These are phyloP conservation scores for Asbolus verrucosus DNA, from an alignment of 1,140 invertebrate genomes.

Conservation along the genomic window DNA sequence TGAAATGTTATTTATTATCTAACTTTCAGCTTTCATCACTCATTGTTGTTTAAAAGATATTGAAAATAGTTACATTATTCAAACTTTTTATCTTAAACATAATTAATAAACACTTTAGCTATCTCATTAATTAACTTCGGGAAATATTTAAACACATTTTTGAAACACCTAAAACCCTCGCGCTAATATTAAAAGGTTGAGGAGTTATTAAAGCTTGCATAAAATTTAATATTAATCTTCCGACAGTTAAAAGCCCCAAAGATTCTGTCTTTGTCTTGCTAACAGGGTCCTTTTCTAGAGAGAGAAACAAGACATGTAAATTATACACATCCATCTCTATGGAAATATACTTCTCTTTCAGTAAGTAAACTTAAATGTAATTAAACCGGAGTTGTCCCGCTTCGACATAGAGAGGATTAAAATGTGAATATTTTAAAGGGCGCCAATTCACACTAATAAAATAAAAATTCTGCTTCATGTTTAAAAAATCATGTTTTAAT, in stretches of 20 bases:
- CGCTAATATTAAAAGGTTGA: conserved; percentile 20
- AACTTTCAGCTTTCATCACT: no score
- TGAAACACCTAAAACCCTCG: conserved; percentile 12
- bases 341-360: conserved; percentile 5
- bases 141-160: conserved; percentile 15
- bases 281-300: not conserved
- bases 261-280: conserved; percentile 25
- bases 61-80: no score
- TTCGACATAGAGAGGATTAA: not conserved
- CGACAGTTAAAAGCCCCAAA: conserved; percentile 6
- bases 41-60: not conserved
- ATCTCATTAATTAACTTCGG: conserved; percentile 15
- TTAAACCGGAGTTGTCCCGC: conserved; percentile 10
- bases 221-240: conserved; percentile 34
- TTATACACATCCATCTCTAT: not conserved
- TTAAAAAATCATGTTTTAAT: no score
- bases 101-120: conserved; percentile 2
- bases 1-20: no score
- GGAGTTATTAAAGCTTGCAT: conserved; percentile 31
- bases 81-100: no score
- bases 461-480: no score
- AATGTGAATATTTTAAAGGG: not conserved
- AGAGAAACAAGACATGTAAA: conserved; percentile 16
- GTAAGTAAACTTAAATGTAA: conserved; percentile 15
- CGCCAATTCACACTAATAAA: no score